Percentiles rank a stretch among this genome's conserved stretches.
phyloP scores from a whole-genome alignment of 2,113 vertebrate species.

The Nothocercus nigrocapillus region DNA sequence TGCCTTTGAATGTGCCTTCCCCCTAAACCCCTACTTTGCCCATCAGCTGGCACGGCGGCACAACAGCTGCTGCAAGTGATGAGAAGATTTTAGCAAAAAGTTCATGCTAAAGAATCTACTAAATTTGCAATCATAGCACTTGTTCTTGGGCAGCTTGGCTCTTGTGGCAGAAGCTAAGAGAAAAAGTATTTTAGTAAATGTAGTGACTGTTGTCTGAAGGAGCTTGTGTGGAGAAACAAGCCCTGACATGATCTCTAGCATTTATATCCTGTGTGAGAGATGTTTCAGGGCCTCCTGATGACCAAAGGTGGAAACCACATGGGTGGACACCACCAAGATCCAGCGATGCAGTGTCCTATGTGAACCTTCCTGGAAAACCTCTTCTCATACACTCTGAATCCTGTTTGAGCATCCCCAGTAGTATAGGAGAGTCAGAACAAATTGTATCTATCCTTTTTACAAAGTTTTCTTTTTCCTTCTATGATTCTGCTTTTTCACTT shows the following conservation, averaged over 20 bases:
- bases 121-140: conserved; percentile 26
- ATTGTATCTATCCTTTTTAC: not conserved
- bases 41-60: conserved; percentile 56
- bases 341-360: not conserved
- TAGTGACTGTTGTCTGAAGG: not conserved
- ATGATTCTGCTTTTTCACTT: not conserved
- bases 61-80: conserved; percentile 58
- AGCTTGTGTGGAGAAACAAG: not conserved
- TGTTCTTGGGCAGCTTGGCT: not conserved
- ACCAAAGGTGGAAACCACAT: not conserved
- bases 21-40: not conserved
- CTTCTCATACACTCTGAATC: not conserved
- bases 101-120: conserved; percentile 26
- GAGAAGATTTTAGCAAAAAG: not conserved
- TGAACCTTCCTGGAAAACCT: not conserved
- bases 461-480: accelerated
- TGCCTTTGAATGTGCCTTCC: conserved; percentile 32
- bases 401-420: not conserved
- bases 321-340: accelerated
- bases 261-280: not conserved
- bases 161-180: not conserved
- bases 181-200: conserved; percentile 1
- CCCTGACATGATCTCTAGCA: not conserved
- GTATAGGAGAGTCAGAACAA: not conserved
- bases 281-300: not conserved